Evolutionary conservation across 2,113 vertebrate species (phyloP).

Genomic region (Oryzias melastigma): DNA sequence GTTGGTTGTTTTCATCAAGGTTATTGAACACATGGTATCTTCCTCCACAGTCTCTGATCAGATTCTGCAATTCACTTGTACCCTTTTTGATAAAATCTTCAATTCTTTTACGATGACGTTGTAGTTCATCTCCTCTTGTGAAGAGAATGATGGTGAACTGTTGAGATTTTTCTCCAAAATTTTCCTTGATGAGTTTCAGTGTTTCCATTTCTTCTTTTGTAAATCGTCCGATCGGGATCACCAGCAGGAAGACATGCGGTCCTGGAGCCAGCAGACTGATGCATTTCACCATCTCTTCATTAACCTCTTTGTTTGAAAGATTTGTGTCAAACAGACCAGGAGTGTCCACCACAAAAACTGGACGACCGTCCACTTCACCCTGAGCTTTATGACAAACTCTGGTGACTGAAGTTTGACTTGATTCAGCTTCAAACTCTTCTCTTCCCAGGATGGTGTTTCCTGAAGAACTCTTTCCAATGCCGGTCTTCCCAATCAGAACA

Average conservation of each 20-base stretch:
- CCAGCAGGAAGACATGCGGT: constrained; percentile 42
- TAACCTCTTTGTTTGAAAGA: neutral
- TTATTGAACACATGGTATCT: constrained; percentile 3
- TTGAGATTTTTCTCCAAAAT: constrained; percentile 6
- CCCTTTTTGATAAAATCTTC: no score
- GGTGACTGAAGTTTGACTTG: neutral
- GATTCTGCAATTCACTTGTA: neutral
- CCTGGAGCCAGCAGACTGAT: constrained; percentile 20
- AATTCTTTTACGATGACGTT: neutral
- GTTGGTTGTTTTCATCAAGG: neutral
- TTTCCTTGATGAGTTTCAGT: constrained; percentile 6
- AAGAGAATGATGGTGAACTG: neutral
- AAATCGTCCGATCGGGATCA: constrained; percentile 19
- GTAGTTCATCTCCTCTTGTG: neutral
- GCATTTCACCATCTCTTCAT: neutral
- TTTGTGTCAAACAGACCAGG: neutral
- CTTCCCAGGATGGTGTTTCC: constrained; percentile 9
- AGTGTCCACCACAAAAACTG: neutral
- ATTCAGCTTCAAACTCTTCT: neutral
- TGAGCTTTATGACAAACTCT: neutral
- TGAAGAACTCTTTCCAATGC: constrained; percentile 29
- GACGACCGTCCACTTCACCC: neutral
- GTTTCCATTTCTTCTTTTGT: constrained; percentile 25
- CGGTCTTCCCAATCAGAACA: constrained; percentile 4
- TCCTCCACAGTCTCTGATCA: neutral